Conservation (phyloP, 2,797 vertebrate genomes). For the Onychomys leucogaster region DNA sequence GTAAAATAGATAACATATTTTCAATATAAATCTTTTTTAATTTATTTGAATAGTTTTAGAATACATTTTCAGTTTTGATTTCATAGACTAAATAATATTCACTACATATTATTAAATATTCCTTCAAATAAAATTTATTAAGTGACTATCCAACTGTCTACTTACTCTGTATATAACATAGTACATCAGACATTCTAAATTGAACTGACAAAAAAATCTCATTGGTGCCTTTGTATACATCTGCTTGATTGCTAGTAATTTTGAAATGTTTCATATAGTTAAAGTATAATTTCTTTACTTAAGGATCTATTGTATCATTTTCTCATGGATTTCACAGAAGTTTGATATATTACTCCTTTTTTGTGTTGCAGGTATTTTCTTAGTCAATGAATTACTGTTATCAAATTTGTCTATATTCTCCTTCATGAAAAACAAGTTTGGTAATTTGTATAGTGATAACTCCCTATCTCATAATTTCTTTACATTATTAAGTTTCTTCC, state of each 20-base stretch:
- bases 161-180: not conserved
- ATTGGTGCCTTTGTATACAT: slow-evolving; percentile 2
- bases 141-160: not conserved
- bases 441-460: not conserved
- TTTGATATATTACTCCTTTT: slow-evolving; percentile 5
- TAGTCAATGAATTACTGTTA: not conserved
- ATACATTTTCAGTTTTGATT: not conserved
- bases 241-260: slow-evolving; percentile 27
- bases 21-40: not conserved
- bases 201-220: slow-evolving; percentile 4
- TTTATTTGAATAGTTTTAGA: not conserved
- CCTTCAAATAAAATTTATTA: not conserved
- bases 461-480: not conserved
- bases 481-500: slow-evolving; percentile 3
- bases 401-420: not conserved
- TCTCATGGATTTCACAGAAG: not conserved
- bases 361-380: slow-evolving; percentile 3
- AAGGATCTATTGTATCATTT: not conserved
- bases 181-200: slow-evolving; percentile 21
- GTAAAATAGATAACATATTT: not conserved
- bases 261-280: not conserved
- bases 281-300: not conserved
- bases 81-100: slow-evolving; percentile 3
- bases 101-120: not conserved
- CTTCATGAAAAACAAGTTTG: not conserved